Conservation (phyloP, 2,888 invertebrate genomes). For the Sicus ferrugineus region DNA sequence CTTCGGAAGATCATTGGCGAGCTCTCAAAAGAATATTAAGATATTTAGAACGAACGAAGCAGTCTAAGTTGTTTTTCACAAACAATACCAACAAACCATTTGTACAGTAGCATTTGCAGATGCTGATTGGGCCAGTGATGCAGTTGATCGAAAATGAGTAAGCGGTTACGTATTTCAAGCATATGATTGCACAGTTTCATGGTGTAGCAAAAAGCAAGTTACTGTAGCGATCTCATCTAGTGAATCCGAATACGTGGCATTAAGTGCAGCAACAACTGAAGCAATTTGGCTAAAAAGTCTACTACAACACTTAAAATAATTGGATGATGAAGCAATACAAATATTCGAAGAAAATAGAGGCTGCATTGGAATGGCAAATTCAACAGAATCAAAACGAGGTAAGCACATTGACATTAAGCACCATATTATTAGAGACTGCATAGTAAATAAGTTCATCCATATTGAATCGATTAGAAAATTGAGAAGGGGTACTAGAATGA, state of each 20-base stretch:
- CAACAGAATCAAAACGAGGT: no score
- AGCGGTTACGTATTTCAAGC: constrained; percentile 33
- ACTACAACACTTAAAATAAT: no score
- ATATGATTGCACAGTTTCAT: constrained; percentile 31
- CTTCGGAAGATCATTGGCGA: constrained; percentile 34
- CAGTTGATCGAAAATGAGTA: constrained; percentile 25
- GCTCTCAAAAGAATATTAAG: constrained; percentile 32
- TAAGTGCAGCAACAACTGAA: constrained; percentile 25
- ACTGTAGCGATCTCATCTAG: constrained; percentile 27
- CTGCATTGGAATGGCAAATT: no score
- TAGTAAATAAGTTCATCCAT: no score
- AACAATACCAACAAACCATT: no score
- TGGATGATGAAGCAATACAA: no score
- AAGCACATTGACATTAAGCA: no score
- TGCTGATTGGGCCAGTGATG: neutral
- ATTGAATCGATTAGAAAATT: no score
- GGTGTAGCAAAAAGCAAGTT: constrained; percentile 34
- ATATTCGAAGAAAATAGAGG: no score
- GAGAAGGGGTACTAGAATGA: no score
- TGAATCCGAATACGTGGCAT: constrained; percentile 32
- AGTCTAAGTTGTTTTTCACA: constrained; percentile 2
- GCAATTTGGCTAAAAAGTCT: no score
- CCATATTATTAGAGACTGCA: no score
- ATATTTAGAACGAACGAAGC: constrained; percentile 25
- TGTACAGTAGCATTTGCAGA: neutral